Percentiles rank a stretch among this genome's conserved stretches.
These are phyloP conservation scores for Brachyptera risi DNA, from an alignment of 2,888 invertebrate genomes.

Conservation along the genomic window DNA sequence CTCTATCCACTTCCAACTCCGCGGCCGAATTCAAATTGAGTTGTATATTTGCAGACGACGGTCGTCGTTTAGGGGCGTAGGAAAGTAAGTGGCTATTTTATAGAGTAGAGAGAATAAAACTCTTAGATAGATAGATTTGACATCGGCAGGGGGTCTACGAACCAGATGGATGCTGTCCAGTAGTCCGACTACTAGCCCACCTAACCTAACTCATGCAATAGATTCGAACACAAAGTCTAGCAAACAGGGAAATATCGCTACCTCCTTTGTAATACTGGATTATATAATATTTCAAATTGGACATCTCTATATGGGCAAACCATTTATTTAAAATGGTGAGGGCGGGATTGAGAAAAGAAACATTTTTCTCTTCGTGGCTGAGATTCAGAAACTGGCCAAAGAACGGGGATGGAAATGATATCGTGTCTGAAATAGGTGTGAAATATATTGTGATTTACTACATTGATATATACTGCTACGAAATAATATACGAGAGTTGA, in stretches of 20 bases:
- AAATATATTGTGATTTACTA: too few relatives aligned
- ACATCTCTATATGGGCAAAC: neutral
- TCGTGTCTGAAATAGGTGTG: too few relatives aligned
- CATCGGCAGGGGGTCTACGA: neutral
- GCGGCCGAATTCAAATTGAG: conserved; percentile 29
- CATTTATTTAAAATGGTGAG: neutral
- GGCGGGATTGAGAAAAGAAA: neutral
- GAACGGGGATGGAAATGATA: too few relatives aligned
- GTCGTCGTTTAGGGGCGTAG: conserved; percentile 8
- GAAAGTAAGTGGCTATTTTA: conserved; percentile 21
- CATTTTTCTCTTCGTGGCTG: too few relatives aligned
- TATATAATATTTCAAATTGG: conserved; percentile 16
- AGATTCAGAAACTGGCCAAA: too few relatives aligned
- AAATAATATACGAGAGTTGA: too few relatives aligned
- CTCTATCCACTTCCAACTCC: neutral
- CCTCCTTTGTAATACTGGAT: conserved; percentile 10
- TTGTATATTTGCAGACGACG: conserved; percentile 24
- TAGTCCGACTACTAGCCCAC: neutral
- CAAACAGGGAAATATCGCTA: neutral
- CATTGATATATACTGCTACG: too few relatives aligned
- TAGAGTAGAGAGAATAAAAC: conserved; percentile 20
- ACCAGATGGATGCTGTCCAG: conserved; percentile 13
- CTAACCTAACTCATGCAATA: too few relatives aligned
- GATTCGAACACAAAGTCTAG: neutral
- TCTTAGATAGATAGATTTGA: conserved; percentile 17